These are phyloP conservation scores for Cephus cinctus DNA, from an alignment of 1,140 invertebrate species.

Conservation along the genomic window DNA sequence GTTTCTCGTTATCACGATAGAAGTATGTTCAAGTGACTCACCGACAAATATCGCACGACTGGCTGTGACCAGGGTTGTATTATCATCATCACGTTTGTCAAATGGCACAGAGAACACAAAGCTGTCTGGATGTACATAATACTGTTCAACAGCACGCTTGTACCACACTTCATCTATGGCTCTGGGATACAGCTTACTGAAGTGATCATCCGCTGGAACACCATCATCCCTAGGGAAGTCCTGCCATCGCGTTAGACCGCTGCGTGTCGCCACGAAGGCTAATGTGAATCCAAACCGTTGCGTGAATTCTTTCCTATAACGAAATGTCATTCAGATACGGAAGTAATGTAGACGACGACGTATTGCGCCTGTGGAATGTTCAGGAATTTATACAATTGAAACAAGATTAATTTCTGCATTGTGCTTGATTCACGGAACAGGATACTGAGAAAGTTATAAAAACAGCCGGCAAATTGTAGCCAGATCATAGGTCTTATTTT, in stretches of 20 bases:
- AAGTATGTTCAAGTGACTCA: too few relatives aligned
- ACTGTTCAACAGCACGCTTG: conserved; percentile 85
- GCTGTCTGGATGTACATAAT: conserved; percentile 74
- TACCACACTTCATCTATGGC: conserved; percentile 95
- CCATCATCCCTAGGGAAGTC: conserved; percentile 63
- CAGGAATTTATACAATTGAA: too few relatives aligned
- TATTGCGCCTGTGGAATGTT: too few relatives aligned
- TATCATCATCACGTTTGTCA: conserved; percentile 63
- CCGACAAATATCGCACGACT: conserved; percentile 81
- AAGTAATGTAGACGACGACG: too few relatives aligned
- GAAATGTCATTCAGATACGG: too few relatives aligned
- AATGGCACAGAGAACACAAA: conserved; percentile 89
- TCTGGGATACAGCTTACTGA: conserved; percentile 47
- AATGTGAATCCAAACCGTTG: conserved; percentile 80
- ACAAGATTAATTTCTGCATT: too few relatives aligned
- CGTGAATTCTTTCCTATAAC: conserved; percentile 72
- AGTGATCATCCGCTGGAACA: conserved; percentile 35
- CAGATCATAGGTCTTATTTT: too few relatives aligned
- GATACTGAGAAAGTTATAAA: too few relatives aligned
- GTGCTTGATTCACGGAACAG: too few relatives aligned
- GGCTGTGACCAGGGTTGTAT: conserved; percentile 79
- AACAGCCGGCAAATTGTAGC: too few relatives aligned
- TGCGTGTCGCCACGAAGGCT: conserved; percentile 86
- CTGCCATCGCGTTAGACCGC: conserved; percentile 85
- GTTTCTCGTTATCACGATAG: too few relatives aligned